A percentile compares a stretch with the other conserved stretches of the same genome.
Evolutionary conservation across 1,140 invertebrate species (phyloP).

Genomic region (Wasmannia auropunctata): DNA sequence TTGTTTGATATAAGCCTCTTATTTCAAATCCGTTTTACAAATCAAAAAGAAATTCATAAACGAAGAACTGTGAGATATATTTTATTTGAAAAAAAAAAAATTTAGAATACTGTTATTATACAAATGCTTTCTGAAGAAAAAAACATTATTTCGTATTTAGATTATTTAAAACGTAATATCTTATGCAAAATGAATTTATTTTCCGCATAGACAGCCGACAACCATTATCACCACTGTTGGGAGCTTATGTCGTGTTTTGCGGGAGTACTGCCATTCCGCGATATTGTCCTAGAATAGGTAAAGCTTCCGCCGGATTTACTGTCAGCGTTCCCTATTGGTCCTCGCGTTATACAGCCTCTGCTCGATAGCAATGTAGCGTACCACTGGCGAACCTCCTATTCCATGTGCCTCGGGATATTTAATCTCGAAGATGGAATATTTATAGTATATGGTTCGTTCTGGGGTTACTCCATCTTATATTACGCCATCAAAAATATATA

Average conservation of each 20-base stretch:
- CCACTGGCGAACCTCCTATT: slow-evolving; percentile 6
- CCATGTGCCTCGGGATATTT: slow-evolving; percentile 29
- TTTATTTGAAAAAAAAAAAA: neutral
- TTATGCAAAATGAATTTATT: neutral
- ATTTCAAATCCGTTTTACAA: neutral
- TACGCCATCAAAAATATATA: neutral
- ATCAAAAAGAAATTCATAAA: neutral
- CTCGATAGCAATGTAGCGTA: neutral
- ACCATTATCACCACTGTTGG: slow-evolving; percentile 50
- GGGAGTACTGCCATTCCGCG: slow-evolving; percentile 38
- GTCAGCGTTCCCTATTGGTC: slow-evolving; percentile 46
- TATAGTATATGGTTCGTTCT: neutral
- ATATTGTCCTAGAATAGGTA: slow-evolving; percentile 62
- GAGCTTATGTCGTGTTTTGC: slow-evolving; percentile 57
- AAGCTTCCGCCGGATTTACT: slow-evolving; percentile 50
- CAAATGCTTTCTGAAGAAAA: neutral
- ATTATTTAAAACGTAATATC: neutral
- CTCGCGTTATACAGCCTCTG: slow-evolving; percentile 26
- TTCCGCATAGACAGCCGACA: neutral
- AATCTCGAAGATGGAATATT: slow-evolving; percentile 60
- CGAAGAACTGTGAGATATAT: neutral
- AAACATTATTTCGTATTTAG: neutral
- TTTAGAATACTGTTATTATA: too few species aligned
- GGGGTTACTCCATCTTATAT: neutral
- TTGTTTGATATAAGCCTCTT: too few species aligned